Conservation (phyloP, 2,797 vertebrate species). For the Syncerus caffer region DNA sequence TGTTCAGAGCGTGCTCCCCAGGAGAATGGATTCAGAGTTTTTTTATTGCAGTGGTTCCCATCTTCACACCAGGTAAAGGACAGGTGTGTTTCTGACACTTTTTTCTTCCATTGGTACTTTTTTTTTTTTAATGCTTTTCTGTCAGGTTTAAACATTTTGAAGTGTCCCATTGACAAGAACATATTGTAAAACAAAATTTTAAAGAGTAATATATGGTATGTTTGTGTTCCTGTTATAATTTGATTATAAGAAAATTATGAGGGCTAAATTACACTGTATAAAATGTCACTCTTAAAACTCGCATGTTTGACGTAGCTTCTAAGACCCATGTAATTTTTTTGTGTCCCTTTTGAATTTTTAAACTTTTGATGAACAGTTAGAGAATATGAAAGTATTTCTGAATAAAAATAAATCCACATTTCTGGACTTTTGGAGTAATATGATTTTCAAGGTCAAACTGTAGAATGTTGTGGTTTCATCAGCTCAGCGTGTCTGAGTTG, state of each 20-base stretch:
- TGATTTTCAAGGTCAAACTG: slow-evolving; percentile 29
- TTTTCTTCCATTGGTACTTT: background rate
- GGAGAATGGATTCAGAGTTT: background rate
- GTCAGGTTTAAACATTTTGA: slow-evolving; percentile 42
- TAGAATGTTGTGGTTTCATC: background rate
- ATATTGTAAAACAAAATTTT: slow-evolving; percentile 37
- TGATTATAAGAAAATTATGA: background rate
- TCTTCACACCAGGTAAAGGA: background rate
- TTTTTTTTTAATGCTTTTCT: slow-evolving; percentile 1
- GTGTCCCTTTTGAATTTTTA: slow-evolving; percentile 33
- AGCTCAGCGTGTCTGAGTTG: background rate
- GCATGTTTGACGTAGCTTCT: background rate
- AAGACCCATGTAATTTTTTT: slow-evolving; percentile 18
- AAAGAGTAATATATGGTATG: slow-evolving; percentile 64
- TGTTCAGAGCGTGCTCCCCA: background rate
- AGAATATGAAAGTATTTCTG: slow-evolving; percentile 35
- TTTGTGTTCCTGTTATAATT: slow-evolving; percentile 48
- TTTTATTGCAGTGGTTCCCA: background rate
- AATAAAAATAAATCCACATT: background rate
- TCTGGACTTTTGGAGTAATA: slow-evolving; percentile 31
- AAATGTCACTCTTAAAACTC: background rate
- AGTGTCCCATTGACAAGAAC: slow-evolving; percentile 34
- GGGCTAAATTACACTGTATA: background rate
- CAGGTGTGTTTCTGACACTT: background rate
- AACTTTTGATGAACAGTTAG: slow-evolving; percentile 42